phyloP scores from a whole-genome alignment of 2,797 vertebrate genomes.

The Picus viridis region DNA sequence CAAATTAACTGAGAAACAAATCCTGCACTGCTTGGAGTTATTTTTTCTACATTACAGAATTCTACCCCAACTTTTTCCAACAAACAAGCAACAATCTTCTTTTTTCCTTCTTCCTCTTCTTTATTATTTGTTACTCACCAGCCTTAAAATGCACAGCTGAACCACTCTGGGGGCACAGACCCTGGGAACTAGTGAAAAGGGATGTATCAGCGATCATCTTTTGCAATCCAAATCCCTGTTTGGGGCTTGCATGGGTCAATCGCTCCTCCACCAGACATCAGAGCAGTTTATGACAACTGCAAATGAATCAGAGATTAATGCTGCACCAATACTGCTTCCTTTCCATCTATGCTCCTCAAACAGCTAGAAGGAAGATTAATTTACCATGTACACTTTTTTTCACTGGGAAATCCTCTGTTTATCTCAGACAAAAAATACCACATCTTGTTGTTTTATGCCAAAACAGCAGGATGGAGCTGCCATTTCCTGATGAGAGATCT shows the following conservation, averaged over 20 bases:
- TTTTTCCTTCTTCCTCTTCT: neutral
- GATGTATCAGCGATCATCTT: neutral
- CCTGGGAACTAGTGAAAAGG: neutral
- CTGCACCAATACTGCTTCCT: neutral
- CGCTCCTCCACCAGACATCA: neutral
- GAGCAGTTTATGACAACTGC: neutral
- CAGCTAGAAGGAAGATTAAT: neutral
- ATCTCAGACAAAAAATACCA: neutral
- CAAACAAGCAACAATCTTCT: neutral
- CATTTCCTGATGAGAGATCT: conserved; percentile 8
- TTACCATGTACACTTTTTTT: neutral
- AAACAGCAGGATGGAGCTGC: neutral
- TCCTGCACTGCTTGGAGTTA: neutral
- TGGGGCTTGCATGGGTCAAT: neutral
- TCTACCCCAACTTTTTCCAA: neutral
- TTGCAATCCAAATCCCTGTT: neutral
- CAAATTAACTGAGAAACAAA: conserved; percentile 21
- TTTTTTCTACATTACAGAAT: neutral
- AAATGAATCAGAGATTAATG: neutral
- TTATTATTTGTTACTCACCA: neutral
- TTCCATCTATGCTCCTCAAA: neutral
- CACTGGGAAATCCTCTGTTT: neutral
- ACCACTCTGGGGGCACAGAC: neutral
- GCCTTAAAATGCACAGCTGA: neutral
- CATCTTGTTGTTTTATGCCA: neutral